Conservation (phyloP, 2,888 invertebrate species). For the Strigamia maritima region DNA sequence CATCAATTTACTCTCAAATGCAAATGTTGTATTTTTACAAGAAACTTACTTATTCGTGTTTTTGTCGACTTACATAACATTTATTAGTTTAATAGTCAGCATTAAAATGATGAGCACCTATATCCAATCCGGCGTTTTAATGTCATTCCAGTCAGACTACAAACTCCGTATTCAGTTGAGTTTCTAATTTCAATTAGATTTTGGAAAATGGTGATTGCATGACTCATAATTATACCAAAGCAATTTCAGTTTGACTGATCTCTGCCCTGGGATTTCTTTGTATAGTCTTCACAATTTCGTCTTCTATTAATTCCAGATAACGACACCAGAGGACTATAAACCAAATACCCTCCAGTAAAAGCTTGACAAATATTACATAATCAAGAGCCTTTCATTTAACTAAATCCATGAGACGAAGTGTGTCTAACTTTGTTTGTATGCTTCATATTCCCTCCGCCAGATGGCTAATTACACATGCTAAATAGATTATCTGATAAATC, state of each 20-base stretch:
- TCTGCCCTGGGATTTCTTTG: conserved; percentile 1
- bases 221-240: conserved; percentile 1
- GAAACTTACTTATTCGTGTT: too few species aligned
- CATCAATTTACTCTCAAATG: too few species aligned
- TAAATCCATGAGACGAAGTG: background rate
- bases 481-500: too few species aligned
- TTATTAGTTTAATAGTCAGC: too few species aligned
- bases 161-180: background rate
- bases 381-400: background rate
- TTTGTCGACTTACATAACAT: too few species aligned
- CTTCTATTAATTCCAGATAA: conserved; percentile 18
- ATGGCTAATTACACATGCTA: too few species aligned
- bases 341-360: conserved; percentile 17
- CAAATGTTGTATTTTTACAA: too few species aligned
- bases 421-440: background rate
- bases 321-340: conserved; percentile 17
- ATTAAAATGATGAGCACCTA: too few species aligned
- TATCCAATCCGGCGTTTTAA: too few species aligned
- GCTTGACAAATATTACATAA: conserved; percentile 7
- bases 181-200: background rate
- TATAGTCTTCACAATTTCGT: conserved; percentile 16
- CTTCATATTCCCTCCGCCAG: too few species aligned
- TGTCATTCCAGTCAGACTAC: background rate
- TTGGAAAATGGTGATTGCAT: conserved; percentile 11
- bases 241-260: background rate